phyloP scores from a whole-genome alignment of 2,888 invertebrate species.

The Dorcus parallelipipedus region DNA sequence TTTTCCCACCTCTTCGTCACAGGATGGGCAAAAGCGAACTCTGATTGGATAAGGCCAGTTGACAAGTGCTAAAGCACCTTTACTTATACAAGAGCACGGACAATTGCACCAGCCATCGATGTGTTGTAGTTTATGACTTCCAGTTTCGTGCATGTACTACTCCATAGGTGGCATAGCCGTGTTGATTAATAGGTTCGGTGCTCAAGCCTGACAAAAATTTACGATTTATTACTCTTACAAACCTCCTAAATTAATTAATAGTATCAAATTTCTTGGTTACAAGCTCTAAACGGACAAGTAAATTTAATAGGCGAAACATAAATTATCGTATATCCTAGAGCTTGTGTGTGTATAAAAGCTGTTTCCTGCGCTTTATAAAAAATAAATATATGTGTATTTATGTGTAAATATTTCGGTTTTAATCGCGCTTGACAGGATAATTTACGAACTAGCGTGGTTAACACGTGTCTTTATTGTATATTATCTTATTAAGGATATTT shows the following conservation, averaged over 20 bases:
- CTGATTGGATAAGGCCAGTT: constrained; percentile 33
- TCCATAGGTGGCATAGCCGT: constrained; percentile 40
- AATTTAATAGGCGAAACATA: neutral
- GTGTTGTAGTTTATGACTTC: constrained; percentile 38
- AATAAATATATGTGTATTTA: too few relatives aligned
- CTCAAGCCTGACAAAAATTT: neutral
- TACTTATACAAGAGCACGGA: constrained; percentile 29
- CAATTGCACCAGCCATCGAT: constrained; percentile 41
- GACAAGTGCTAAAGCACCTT: constrained; percentile 33
- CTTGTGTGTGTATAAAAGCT: neutral
- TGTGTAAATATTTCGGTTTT: too few relatives aligned
- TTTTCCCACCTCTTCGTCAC: constrained; percentile 37
- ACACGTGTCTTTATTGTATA: too few relatives aligned
- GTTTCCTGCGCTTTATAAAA: too few relatives aligned
- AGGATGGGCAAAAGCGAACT: constrained; percentile 26
- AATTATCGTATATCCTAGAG: neutral
- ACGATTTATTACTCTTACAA: neutral
- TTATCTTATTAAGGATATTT: too few relatives aligned
- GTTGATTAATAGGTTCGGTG: constrained; percentile 24
- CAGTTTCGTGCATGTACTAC: constrained; percentile 33
- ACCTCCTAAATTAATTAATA: neutral
- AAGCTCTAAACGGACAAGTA: too few relatives aligned
- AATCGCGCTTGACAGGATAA: too few relatives aligned
- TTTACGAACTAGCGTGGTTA: too few relatives aligned
- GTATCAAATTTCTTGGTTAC: too few relatives aligned